Conservation (phyloP, 2,797 vertebrate species). For the Gastrophryne carolinensis region DNA sequence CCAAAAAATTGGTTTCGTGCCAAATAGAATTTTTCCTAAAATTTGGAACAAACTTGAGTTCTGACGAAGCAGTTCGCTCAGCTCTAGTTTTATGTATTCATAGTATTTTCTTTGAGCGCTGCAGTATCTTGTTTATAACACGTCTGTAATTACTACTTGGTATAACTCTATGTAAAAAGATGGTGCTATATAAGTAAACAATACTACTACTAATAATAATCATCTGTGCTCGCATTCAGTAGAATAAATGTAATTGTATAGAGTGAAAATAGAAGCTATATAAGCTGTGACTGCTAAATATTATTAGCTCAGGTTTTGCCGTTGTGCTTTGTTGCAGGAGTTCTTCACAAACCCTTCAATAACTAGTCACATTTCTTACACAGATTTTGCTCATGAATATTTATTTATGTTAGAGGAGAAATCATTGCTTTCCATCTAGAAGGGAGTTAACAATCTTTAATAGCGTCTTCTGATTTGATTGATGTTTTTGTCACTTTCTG, state of each 20-base stretch:
- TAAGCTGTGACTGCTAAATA: constrained; percentile 4
- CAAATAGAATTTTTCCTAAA: too few relatives aligned
- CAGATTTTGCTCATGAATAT: constrained; percentile 74
- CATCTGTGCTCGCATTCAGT: neutral
- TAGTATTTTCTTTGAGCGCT: too few relatives aligned
- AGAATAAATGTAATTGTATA: neutral
- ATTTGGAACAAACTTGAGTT: too few relatives aligned
- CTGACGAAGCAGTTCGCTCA: too few relatives aligned
- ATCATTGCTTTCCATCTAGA: constrained; percentile 77
- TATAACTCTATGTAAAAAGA: too few relatives aligned
- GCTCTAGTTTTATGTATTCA: too few relatives aligned
- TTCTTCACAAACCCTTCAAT: constrained; percentile 54
- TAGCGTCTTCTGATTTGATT: constrained; percentile 79
- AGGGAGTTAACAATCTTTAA: constrained; percentile 80
- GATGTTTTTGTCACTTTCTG: constrained; percentile 80
- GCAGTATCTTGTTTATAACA: too few relatives aligned
- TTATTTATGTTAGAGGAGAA: constrained; percentile 76
- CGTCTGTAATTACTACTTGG: too few relatives aligned
- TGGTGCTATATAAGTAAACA: too few relatives aligned
- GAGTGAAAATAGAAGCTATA: neutral
- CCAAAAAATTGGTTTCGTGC: too few relatives aligned
- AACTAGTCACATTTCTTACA: constrained; percentile 71
- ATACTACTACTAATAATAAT: neutral
- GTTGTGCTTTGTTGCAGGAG: constrained; percentile 36
- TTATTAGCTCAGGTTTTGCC: constrained; percentile 31